A percentile compares a stretch with the other conserved stretches of the same genome.
phyloP scores from a whole-genome alignment of 2,797 vertebrate genomes.

The Schizothorax lantsangensis region DNA sequence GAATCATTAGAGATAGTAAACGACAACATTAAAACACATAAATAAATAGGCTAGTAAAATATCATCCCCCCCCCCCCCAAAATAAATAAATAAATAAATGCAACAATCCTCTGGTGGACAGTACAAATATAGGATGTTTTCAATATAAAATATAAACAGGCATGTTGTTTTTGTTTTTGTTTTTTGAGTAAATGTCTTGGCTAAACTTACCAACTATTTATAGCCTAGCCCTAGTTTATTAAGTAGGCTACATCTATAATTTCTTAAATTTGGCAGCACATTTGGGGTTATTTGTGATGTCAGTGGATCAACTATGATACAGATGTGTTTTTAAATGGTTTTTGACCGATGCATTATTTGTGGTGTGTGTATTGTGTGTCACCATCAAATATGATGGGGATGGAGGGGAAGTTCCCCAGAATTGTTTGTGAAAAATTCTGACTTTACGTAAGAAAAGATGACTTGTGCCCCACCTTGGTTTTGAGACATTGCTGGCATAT shows the following conservation, averaged over 20 bases:
- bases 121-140: background rate
- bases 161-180: background rate
- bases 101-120: background rate
- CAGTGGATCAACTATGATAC: conserved; percentile 31
- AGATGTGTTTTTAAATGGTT: conserved; percentile 29
- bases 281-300: conserved; percentile 26
- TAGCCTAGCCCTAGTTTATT: background rate
- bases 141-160: background rate
- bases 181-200: background rate
- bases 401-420: conserved; percentile 55
- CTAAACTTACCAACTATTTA: background rate
- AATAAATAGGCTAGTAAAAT: background rate
- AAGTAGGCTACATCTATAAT: background rate
- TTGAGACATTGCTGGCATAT: conserved; percentile 55
- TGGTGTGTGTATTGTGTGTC: conserved; percentile 37
- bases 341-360: conserved; percentile 41
- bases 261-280: background rate
- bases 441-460: conserved; percentile 54
- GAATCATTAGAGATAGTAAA: background rate
- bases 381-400: conserved; percentile 41
- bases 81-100: background rate
- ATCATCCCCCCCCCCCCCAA: background rate
- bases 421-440: conserved; percentile 53
- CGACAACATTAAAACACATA: background rate
- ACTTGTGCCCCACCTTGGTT: conserved; percentile 54